Evolutionary conservation across 2,797 vertebrate species (phyloP).

Genomic region (Syngnathus rostellatus): DNA sequence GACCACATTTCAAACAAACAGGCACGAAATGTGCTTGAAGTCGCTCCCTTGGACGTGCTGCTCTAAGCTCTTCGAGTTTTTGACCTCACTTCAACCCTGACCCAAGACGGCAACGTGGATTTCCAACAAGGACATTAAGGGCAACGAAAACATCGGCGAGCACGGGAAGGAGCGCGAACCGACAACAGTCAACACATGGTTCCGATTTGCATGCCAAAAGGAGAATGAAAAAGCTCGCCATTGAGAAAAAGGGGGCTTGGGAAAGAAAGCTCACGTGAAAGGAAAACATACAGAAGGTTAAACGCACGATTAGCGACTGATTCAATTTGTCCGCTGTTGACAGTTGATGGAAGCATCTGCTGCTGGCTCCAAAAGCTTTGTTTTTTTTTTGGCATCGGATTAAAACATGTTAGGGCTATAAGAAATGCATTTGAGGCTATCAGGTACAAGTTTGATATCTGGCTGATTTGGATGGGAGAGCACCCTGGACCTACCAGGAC

Average conservation of each 20-base stretch:
- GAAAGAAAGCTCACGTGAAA: constrained; percentile 1
- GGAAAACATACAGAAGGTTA: constrained; percentile 3
- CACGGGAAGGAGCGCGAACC: constrained; percentile 22
- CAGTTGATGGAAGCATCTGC: background rate
- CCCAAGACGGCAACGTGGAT: constrained; percentile 35
- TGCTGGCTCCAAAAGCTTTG: background rate
- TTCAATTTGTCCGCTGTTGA: constrained; percentile 1
- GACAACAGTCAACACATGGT: constrained; percentile 47
- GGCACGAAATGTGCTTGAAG: background rate
- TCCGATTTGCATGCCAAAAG: constrained; percentile 54
- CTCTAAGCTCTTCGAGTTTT: constrained; percentile 10
- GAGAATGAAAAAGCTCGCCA: constrained; percentile 38
- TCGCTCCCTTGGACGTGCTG: background rate
- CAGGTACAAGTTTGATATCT: background rate
- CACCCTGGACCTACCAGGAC: constrained; percentile 80
- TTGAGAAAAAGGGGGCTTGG: constrained; percentile 32
- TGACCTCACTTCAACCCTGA: constrained; percentile 40
- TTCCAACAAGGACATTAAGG: constrained; percentile 37
- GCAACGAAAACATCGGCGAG: constrained; percentile 39
- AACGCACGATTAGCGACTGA: constrained; percentile 13
- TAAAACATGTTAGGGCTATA: background rate
- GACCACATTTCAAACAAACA: background rate
- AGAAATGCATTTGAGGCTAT: background rate
- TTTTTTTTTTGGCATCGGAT: no score
- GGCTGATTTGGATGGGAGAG: constrained; percentile 54